Conservation (phyloP, 2,888 invertebrate species). For the Therioaphis trifolii region DNA sequence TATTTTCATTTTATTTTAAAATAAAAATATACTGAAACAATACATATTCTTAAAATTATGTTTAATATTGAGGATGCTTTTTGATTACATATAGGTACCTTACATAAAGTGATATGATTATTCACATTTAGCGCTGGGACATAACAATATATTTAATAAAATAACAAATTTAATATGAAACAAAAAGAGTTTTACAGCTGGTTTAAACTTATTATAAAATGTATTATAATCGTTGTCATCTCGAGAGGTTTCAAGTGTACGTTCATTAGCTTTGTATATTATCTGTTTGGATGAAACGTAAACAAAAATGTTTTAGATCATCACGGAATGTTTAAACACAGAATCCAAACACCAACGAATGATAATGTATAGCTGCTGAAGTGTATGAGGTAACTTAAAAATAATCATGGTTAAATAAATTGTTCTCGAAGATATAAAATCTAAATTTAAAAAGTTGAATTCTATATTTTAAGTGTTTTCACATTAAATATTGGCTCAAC, state of each 20-base stretch:
- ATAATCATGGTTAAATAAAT: conserved; percentile 23
- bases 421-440: background rate
- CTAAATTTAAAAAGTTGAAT: too few species aligned
- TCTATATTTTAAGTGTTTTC: too few species aligned
- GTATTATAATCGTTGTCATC: conserved; percentile 52
- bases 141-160: background rate
- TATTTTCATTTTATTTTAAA: background rate
- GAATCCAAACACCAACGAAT: background rate
- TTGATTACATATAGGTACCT: background rate
- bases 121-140: too few species aligned
- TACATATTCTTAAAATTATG: too few species aligned
- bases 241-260: conserved; percentile 45
- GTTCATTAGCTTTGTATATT: conserved; percentile 24
- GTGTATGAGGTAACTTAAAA: background rate
- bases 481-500: too few species aligned
- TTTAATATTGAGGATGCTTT: too few species aligned
- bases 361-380: background rate
- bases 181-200: background rate
- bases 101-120: background rate
- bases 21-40: too few species aligned
- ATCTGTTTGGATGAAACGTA: conserved; percentile 37
- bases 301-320: conserved; percentile 45
- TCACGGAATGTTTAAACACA: conserved; percentile 23
- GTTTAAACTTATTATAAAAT: conserved; percentile 25
- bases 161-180: background rate